A percentile compares a stretch with the other conserved stretches of the same genome.
phyloP scores from a whole-genome alignment of 2,113 vertebrate species.

The Grallaria varia region DNA sequence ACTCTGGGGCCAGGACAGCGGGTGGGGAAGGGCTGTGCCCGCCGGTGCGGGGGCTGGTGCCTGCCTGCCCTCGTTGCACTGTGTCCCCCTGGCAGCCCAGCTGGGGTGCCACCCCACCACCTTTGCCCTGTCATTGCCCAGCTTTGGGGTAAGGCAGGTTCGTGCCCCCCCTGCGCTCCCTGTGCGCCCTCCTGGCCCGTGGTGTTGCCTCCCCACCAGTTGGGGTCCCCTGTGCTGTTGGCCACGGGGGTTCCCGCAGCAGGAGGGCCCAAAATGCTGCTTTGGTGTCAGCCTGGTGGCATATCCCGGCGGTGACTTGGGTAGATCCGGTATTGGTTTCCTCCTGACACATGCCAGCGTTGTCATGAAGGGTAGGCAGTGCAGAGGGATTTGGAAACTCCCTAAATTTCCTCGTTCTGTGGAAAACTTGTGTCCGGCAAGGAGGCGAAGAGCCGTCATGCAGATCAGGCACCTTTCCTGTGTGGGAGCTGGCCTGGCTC shows the following conservation, averaged over 20 bases:
- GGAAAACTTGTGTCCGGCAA: not conserved
- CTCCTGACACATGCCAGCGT: not conserved
- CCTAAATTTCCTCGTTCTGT: conserved; percentile 17
- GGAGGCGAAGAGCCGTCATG: not conserved
- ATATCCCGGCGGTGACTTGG: not conserved
- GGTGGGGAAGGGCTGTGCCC: fast-evolving
- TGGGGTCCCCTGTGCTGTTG: not conserved
- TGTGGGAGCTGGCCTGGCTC: not conserved
- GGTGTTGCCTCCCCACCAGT: not conserved
- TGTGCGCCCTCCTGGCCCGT: not conserved
- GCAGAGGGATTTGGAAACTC: conserved; percentile 3
- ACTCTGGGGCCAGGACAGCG: not conserved
- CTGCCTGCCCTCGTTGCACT: not conserved
- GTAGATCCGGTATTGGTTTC: not conserved
- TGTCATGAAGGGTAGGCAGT: not conserved
- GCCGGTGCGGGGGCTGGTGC: not conserved
- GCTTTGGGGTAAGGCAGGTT: not conserved
- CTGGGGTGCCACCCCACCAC: fast-evolving
- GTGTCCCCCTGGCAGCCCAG: not conserved
- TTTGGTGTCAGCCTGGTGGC: not conserved
- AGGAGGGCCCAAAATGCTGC: not conserved
- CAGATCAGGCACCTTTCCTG: not conserved
- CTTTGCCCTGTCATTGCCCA: not conserved
- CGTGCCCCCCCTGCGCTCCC: not conserved
- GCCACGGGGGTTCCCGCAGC: fast-evolving